Base-by-base conservation (phyloP, 2,888 invertebrate species). In the Hirudinaria manillensis region DNA sequence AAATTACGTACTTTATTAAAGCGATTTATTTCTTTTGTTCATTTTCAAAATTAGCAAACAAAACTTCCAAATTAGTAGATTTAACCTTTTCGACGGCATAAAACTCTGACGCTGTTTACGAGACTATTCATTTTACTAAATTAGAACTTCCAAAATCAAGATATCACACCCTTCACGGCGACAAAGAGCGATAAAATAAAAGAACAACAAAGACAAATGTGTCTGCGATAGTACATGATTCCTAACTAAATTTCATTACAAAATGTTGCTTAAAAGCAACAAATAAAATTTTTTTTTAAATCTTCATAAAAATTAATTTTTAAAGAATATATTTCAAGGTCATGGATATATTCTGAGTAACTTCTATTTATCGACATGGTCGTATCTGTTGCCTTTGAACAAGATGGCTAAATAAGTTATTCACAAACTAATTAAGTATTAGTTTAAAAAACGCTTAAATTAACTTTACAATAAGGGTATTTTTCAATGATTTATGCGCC, bases 71-170 rank as follows among this genome's bases (percentile, higher is more conserved):
- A 45, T 45, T 45, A 38, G 10, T 10, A 38, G n/a, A 38, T 38
- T 3, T 45, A 61, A 61, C 61, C 61, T 61, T 61, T 61, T 13
- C 61, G 61, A 61, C 61, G 61, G 61, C 61, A 61, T 7, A 61
- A 3, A 24, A 61, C 61, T 29, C n/a, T 61, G 24, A 61, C 6
- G 6, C 61, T 29, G 24, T 61, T 61, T 13, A 61, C 29, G 13
- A 61, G 29, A 16, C 21, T 10, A 6, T 24, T 61, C 61, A 61
- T 61, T 61, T 61, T 61, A 27, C 6, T 56, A 56, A 56, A 6
- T 6, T 13, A 56, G 13, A 56, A 13, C 27, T 56, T 56, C 21
- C 29, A 61, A 61, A 61, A 6, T 61, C 61, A 61, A n/a, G 61
- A 61, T 2, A 61, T 61, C 61, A 24, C 29, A 27, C 61, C 29